phyloP scores from a whole-genome alignment of 2,113 vertebrate genomes.

The Colossoma macropomum region DNA sequence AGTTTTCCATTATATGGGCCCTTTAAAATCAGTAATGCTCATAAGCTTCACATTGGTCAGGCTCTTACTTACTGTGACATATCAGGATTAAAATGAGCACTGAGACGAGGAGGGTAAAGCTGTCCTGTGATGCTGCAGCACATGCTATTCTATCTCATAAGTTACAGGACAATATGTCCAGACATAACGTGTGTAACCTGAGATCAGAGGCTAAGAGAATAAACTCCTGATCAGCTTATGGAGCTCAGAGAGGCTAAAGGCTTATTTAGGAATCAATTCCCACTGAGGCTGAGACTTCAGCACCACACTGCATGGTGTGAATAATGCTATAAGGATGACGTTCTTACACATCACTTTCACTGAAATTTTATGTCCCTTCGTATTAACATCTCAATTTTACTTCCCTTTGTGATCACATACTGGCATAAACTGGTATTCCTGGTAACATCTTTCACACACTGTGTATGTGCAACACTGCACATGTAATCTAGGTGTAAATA shows the following conservation, averaged over 20 bases:
- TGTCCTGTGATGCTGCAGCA: not conserved
- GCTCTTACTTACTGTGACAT: not conserved
- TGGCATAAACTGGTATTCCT: too few relatives aligned
- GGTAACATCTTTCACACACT: too few relatives aligned
- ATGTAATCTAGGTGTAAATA: not conserved
- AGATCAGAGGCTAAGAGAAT: slow-evolving; percentile 8
- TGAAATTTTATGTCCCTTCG: not conserved
- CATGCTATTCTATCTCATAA: not conserved
- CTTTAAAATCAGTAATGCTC: too few relatives aligned
- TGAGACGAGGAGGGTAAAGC: not conserved
- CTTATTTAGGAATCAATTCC: not conserved
- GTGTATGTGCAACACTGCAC: too few relatives aligned
- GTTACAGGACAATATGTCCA: slow-evolving; percentile 21
- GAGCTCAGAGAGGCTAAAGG: slow-evolving; percentile 16
- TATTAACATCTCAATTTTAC: too few relatives aligned
- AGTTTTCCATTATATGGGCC: too few relatives aligned
- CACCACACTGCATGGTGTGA: not conserved
- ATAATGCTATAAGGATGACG: not conserved
- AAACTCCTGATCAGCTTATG: slow-evolving; percentile 9
- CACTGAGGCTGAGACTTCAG: not conserved
- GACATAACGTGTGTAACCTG: not conserved
- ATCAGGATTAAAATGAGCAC: not conserved
- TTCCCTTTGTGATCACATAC: not conserved
- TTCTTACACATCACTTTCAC: not conserved
- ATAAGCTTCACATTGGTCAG: not conserved